phyloP scores from a whole-genome alignment of 2,797 vertebrate species.

The Craterocephalus amniculus region DNA sequence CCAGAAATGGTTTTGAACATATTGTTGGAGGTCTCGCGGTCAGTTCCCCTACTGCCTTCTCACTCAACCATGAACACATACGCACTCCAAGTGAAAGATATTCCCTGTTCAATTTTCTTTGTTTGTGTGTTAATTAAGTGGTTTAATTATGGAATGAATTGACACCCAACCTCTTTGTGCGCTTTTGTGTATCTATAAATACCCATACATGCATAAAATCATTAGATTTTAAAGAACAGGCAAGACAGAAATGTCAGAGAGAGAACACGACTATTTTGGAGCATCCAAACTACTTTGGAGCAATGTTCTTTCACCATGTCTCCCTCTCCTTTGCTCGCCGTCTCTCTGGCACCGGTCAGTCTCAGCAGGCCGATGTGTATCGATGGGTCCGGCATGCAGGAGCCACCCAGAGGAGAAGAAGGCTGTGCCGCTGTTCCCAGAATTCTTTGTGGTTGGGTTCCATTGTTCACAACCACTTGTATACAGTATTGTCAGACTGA shows the following conservation, averaged over 20 bases:
- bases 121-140: constrained; percentile 59
- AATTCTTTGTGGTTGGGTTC: constrained; percentile 86
- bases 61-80: neutral
- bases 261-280: neutral
- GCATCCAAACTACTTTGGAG: constrained; percentile 20
- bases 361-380: constrained; percentile 78
- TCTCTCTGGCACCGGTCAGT: constrained; percentile 74
- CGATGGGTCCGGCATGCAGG: constrained; percentile 72
- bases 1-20: constrained; percentile 30
- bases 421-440: constrained; percentile 85
- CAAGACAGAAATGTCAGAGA: constrained; percentile 12
- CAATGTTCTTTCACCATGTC: constrained; percentile 20
- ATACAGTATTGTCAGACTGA: constrained; percentile 84
- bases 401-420: constrained; percentile 79
- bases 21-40: constrained; percentile 23
- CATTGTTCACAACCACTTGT: constrained; percentile 86
- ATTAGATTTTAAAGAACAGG: constrained; percentile 17
- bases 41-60: neutral
- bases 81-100: neutral
- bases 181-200: constrained; percentile 3
- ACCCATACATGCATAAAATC: neutral
- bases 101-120: constrained; percentile 16
- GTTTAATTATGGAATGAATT: constrained; percentile 46
- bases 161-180: constrained; percentile 37
- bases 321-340: constrained; percentile 12